A percentile compares a stretch with the other conserved stretches of the same genome.
Conservation (phyloP, 2,113 vertebrate genomes). For the Catharus fuscescens region DNA sequence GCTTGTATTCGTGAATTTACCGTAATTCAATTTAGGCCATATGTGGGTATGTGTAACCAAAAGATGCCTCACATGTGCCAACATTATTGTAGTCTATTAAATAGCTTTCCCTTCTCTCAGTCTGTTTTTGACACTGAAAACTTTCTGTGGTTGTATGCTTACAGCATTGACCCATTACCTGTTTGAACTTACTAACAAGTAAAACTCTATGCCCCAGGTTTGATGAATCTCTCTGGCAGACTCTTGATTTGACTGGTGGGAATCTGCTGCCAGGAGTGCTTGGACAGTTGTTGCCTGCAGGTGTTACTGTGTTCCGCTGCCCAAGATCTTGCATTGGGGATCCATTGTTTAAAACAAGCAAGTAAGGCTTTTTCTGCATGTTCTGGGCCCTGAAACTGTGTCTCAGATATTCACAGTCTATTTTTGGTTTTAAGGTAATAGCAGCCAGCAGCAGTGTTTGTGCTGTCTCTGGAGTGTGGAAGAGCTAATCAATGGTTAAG, state of each 20-base stretch:
- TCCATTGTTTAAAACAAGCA: slow-evolving; percentile 69
- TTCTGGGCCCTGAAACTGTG: neutral
- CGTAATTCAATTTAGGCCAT: neutral
- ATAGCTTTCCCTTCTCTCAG: neutral
- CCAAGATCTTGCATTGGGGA: slow-evolving; percentile 83
- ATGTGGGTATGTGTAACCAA: neutral
- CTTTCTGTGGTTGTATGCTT: neutral
- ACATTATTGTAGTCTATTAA: neutral
- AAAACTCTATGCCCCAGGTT: slow-evolving; percentile 73
- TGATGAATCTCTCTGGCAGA: slow-evolving; percentile 92
- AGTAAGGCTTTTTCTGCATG: slow-evolving; percentile 72
- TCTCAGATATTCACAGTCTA: neutral
- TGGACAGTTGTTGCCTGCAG: slow-evolving; percentile 79
- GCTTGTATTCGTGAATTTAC: too few species aligned
- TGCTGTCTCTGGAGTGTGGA: neutral
- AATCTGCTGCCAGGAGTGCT: slow-evolving; percentile 79
- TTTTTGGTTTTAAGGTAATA: neutral
- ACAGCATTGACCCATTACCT: neutral
- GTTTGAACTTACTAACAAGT: neutral
- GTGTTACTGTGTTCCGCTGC: slow-evolving; percentile 85
- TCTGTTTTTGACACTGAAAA: neutral
- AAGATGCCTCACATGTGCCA: neutral
- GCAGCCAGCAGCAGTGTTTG: neutral
- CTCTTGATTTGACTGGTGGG: slow-evolving; percentile 84
- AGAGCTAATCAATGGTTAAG: neutral